Evolutionary conservation across 2,797 vertebrate species (phyloP), one percentile per base, ranked within the genome.

Genomic region (Adrianichthys oophorus): DNA sequence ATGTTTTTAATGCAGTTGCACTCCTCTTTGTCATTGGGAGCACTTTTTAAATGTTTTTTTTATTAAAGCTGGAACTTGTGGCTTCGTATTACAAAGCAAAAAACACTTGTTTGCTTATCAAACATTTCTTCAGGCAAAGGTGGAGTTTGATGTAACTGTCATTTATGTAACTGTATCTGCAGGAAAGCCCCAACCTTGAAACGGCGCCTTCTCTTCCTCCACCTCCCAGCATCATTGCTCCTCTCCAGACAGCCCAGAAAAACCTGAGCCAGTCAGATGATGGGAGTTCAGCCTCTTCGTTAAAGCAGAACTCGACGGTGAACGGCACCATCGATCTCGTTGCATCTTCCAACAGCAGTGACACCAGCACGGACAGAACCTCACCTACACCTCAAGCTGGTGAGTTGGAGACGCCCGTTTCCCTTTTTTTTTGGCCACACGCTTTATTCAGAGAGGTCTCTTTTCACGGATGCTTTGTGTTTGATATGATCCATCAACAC

Each of bases 341-440:
- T 21, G 40, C 52, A 26, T 72, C 85, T 63, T 76, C 89, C 82
- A 92, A 85, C 50, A 71, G 52, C 83, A 89, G 72, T 6, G 78
- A 65, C 0, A 69, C 42, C 60, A 16, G 1, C 67, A 10, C 61
- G 1, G 19, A 55, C 2, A 8, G 65, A 23, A 19, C 50, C 56
- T 44, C 72, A 0, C 18, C 79, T 52, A 70, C 89, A 15, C 72
- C 85, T n/a, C 79, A 62, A 29, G 56, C 88, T 5, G 85, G 91
- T 93, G 78, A 81, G 85, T 65, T 62, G 51, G 10, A 12, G 10
- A 37, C 32, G 12, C 13, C 8, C 10, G 32, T 12, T 32, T 32
- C 32, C 2, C 12, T 37, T 37, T 12, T 12, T 12, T 7, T 29
- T 29, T 29, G 26, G 26, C 26, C 26, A 6, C 26, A 29, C 12